These are phyloP conservation scores for Mythimna pallens DNA, from an alignment of 2,888 invertebrate genomes.

Conservation along the genomic window DNA sequence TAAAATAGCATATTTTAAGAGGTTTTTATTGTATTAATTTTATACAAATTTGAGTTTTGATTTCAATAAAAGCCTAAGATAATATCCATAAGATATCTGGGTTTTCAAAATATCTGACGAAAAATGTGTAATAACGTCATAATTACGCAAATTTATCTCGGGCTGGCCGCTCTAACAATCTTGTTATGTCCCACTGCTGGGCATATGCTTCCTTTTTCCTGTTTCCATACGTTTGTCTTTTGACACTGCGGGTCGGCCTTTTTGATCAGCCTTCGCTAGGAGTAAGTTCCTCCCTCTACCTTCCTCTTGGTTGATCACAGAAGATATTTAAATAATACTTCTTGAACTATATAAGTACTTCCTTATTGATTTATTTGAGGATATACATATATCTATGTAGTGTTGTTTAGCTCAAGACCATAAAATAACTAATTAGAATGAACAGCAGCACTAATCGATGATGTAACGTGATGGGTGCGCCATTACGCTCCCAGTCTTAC, in stretches of 20 bases:
- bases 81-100: too few species aligned
- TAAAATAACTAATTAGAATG: slow-evolving; percentile 18
- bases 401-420: neutral
- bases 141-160: too few species aligned
- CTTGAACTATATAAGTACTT: too few species aligned
- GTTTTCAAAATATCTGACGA: too few species aligned
- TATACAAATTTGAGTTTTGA: too few species aligned
- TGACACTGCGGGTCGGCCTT: too few species aligned
- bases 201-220: neutral
- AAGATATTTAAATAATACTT: neutral
- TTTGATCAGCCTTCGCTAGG: neutral
- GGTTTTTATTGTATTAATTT: too few species aligned
- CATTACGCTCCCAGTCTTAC: slow-evolving; percentile 11
- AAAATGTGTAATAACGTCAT: too few species aligned
- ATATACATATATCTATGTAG: neutral
- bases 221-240: neutral
- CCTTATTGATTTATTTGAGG: neutral
- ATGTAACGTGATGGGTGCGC: slow-evolving; percentile 34
- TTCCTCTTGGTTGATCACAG: neutral
- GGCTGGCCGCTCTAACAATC: neutral
- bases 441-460: slow-evolving; percentile 5
- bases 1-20: too few species aligned
- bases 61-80: too few species aligned
- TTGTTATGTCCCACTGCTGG: neutral
- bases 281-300: neutral